Evolutionary conservation across 2,888 invertebrate genomes (phyloP).

Genomic region (Blastobasis lacticolella): DNA sequence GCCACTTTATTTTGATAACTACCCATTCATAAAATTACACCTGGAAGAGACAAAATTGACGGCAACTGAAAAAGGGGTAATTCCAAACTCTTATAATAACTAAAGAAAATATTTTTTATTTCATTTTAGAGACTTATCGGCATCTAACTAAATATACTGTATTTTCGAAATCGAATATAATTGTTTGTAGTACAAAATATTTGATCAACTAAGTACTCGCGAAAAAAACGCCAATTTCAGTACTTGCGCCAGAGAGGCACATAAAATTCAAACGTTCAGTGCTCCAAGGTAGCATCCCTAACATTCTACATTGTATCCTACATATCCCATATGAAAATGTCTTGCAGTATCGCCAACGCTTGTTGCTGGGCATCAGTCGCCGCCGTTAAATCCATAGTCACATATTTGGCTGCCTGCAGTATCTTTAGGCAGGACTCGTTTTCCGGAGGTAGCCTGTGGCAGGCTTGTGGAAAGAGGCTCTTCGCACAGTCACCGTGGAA

Average conservation of each 20-base stretch:
- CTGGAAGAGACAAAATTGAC: no score
- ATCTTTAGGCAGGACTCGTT: slow-evolving; percentile 55
- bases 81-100: no score
- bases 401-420: slow-evolving; percentile 60
- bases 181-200: no score
- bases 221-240: slow-evolving; percentile 8
- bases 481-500: slow-evolving; percentile 64
- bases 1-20: no score
- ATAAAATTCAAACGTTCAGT: neutral
- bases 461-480: slow-evolving; percentile 46
- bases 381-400: slow-evolving; percentile 55
- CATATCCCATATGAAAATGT: slow-evolving; percentile 65
- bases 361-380: slow-evolving; percentile 45
- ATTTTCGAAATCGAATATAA: no score
- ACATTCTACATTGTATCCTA: slow-evolving; percentile 12
- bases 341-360: slow-evolving; percentile 54
- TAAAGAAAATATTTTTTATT: no score
- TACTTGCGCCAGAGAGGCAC: neutral
- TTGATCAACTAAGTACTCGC: no score
- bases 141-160: no score
- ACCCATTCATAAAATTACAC: no score
- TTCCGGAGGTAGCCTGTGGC: slow-evolving; percentile 55
- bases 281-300: neutral
- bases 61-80: no score
- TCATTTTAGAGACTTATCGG: no score